Evolutionary conservation across 2,797 vertebrate species (phyloP), one percentile per base, ranked within the genome.

Genomic region (Cyclura pinguis): DNA sequence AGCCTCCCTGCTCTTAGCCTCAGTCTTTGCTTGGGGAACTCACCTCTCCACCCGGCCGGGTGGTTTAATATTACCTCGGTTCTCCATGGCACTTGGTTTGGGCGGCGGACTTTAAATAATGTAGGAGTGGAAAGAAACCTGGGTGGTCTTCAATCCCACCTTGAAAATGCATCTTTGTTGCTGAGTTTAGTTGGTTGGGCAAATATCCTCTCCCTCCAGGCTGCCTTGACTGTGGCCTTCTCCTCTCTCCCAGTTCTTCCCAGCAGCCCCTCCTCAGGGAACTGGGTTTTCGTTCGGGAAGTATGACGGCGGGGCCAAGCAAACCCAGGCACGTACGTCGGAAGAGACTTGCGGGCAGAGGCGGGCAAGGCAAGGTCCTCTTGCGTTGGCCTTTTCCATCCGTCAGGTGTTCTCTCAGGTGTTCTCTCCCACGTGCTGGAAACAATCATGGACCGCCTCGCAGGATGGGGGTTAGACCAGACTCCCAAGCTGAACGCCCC

Each of bases 1-100:
- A 9, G 52, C 52, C 27, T 38, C 27, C 22, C 13, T 29, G 91
- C 0, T 0, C 47, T 67, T 4, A 9, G 0, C 0, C 6, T 52
- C 67, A 8, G 42, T 27, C 32, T 76, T 38, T 20, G 24, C 76
- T 76, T 9, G 77, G 38, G 88, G 57, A 59, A 57, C 20, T 73
- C 50, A 12, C 52, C 0, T 0, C 35, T 22, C 32, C 8, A 9
- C n/a, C 16, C 32, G 22, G 24, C 24, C 12, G 6, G 42, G 74
- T 18, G 90, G 29, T 1, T 5, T 20, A n/a, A 35, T 0, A 8
- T 6, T 8, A 64, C 52, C 27, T 22, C 14, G 13, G 57, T 3
- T 6, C 22, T n/a, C 42, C 78, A 4, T n/a, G 83, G 38, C 0
- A 0, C 35, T 0, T 5, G 62, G 72, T 16, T 1, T 76, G 35